A percentile compares a stretch with the other conserved stretches of the same genome.
Evolutionary conservation across 2,888 invertebrate genomes (phyloP).

Genomic region (Stenurella melanura): DNA sequence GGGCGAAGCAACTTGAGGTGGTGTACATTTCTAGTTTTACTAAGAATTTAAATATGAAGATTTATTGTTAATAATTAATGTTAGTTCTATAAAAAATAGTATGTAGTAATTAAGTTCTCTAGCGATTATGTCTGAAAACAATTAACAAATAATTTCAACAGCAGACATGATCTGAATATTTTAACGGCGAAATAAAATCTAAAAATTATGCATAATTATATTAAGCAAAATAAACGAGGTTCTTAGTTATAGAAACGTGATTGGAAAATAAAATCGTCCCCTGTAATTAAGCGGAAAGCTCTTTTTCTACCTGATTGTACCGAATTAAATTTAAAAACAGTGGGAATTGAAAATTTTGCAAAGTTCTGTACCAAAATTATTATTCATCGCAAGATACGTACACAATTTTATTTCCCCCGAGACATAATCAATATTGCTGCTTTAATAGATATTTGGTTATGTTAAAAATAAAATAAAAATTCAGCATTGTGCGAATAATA

Average conservation of each 20-base stretch:
- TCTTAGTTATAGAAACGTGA: slow-evolving; percentile 40
- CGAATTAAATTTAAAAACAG: slow-evolving; percentile 47
- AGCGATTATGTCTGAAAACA: not conserved
- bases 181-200: not conserved
- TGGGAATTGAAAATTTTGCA: slow-evolving; percentile 48
- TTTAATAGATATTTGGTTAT: slow-evolving; percentile 44
- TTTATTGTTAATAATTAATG: too few species aligned
- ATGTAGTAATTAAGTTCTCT: too few species aligned
- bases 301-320: slow-evolving; percentile 48
- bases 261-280: slow-evolving; percentile 30
- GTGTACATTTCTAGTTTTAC: too few species aligned
- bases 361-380: slow-evolving; percentile 47
- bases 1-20: too few species aligned
- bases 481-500: slow-evolving; percentile 25
- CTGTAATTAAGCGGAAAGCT: slow-evolving; percentile 43
- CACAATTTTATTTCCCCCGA: slow-evolving; percentile 47
- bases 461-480: slow-evolving; percentile 32
- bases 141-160: not conserved
- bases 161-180: not conserved
- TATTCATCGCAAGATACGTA: slow-evolving; percentile 49
- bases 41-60: too few species aligned
- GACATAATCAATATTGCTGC: slow-evolving; percentile 47
- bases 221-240: slow-evolving; percentile 38
- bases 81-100: too few species aligned
- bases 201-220: slow-evolving; percentile 35